A percentile compares a stretch with the other conserved stretches of the same genome.
phyloP scores from a whole-genome alignment of 2,113 vertebrate species.

The Nyctibius bracteatus region DNA sequence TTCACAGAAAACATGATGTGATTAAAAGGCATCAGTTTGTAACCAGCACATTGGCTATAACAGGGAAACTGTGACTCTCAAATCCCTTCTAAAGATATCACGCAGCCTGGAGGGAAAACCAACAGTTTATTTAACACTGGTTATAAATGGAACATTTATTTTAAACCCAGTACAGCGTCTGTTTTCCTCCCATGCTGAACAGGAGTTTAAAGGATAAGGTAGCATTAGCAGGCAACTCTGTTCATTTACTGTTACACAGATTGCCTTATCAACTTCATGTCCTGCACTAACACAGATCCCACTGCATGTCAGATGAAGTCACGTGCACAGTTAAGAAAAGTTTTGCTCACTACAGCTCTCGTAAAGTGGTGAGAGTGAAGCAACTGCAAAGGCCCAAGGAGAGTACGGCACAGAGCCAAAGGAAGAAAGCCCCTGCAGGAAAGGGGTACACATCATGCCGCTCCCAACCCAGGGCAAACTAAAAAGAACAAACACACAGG shows the following conservation, averaged over 20 bases:
- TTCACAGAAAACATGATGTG: neutral
- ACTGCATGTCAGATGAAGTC: neutral
- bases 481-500: neutral
- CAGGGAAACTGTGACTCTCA: neutral
- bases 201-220: slow-evolving; percentile 11
- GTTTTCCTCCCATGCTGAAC: slow-evolving; percentile 1
- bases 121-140: slow-evolving; percentile 27
- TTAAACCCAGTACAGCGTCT: slow-evolving; percentile 17
- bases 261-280: neutral
- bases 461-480: neutral
- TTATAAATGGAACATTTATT: slow-evolving; percentile 1
- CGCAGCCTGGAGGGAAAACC: neutral
- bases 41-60: neutral
- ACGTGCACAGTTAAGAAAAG: neutral
- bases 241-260: neutral
- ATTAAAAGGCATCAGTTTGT: slow-evolving; percentile 6
- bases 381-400: neutral
- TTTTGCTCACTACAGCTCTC: neutral
- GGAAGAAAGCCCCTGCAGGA: neutral
- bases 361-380: neutral
- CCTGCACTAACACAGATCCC: neutral
- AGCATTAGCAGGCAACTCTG: neutral
- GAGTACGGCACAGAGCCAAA: neutral
- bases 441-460: accelerated
- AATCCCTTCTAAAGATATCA: slow-evolving; percentile 6